Conservation (phyloP, 2,113 vertebrate genomes). For the Oxyura jamaicensis region DNA sequence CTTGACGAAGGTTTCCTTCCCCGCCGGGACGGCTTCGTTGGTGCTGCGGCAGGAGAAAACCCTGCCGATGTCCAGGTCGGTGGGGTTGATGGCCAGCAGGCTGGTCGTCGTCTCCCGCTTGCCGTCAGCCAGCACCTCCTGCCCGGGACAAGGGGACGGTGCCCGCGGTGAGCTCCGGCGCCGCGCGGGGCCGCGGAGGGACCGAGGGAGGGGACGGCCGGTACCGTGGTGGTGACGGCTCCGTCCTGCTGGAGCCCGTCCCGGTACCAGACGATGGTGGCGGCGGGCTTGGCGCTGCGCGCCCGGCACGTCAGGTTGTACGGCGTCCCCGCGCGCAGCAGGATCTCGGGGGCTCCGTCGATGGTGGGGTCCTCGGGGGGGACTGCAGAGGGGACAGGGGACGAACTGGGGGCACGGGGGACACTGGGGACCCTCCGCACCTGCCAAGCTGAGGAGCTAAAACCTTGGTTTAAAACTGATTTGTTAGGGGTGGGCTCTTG, state of each 20-base stretch:
- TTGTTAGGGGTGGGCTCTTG: not conserved
- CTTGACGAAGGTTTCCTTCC: conserved; percentile 85
- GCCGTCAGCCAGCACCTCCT: conserved; percentile 90
- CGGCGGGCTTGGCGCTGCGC: conserved; percentile 89
- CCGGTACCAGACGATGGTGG: conserved; percentile 90
- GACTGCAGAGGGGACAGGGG: conserved; percentile 45
- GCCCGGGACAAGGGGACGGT: not conserved
- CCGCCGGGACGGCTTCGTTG: conserved; percentile 87
- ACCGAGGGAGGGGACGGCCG: not conserved
- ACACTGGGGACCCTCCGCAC: not conserved
- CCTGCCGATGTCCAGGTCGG: conserved; percentile 86
- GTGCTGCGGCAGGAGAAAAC: conserved; percentile 88
- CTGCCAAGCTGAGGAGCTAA: not conserved
- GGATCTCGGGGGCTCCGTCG: conserved; percentile 86
- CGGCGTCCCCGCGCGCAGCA: conserved; percentile 85
- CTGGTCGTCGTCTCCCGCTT: conserved; percentile 91
- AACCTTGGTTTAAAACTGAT: not conserved
- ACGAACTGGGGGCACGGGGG: not conserved
- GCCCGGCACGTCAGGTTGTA: conserved; percentile 93
- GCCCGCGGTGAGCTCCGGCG: not conserved
- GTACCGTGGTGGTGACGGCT: conserved; percentile 86
- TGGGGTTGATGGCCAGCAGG: conserved; percentile 86
- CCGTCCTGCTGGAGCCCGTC: conserved; percentile 86
- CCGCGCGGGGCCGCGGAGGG: accelerated
- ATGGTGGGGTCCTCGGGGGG: conserved; percentile 92